Evolutionary conservation across 2,888 invertebrate species (phyloP).

Genomic region (Pardosa pseudoannulata): DNA sequence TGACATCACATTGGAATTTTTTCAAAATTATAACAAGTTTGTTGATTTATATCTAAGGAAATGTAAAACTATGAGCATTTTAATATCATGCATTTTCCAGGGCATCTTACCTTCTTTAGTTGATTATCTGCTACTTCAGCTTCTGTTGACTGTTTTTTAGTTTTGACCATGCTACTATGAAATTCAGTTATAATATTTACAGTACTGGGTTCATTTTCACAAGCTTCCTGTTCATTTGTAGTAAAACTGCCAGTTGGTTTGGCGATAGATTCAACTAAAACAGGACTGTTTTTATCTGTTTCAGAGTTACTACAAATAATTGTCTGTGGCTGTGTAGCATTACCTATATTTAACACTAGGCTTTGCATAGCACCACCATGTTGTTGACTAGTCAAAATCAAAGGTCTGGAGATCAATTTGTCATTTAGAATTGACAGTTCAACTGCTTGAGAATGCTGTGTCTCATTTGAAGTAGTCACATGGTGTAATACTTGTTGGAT

Average conservation of each 20-base stretch:
- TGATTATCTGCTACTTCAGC: conserved; percentile 45
- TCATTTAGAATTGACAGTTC: conserved; percentile 70
- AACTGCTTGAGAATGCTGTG: conserved; percentile 52
- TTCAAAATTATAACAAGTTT: no score
- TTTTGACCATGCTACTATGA: conserved; percentile 69
- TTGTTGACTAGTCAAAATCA: conserved; percentile 68
- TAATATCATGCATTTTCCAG: no score
- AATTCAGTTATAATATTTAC: conserved; percentile 70
- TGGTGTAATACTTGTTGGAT: conserved; percentile 57
- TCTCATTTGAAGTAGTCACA: conserved; percentile 20
- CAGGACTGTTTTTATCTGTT: conserved; percentile 5
- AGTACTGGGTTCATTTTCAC: conserved; percentile 54
- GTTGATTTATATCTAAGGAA: no score
- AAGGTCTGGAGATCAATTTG: conserved; percentile 64
- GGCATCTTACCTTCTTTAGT: conserved; percentile 52
- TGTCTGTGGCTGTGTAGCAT: conserved; percentile 29
- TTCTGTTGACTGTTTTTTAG: conserved; percentile 39
- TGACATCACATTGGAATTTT: no score
- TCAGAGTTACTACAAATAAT: conserved; percentile 31
- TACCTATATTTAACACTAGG: conserved; percentile 61
- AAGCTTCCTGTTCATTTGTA: conserved; percentile 27
- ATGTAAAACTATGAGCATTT: no score
- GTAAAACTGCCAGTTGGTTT: conserved; percentile 14
- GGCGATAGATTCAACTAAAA: background rate
- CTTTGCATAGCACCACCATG: conserved; percentile 37